Conservation (phyloP, 2,888 invertebrate genomes). For the Charanyca ferruginea region DNA sequence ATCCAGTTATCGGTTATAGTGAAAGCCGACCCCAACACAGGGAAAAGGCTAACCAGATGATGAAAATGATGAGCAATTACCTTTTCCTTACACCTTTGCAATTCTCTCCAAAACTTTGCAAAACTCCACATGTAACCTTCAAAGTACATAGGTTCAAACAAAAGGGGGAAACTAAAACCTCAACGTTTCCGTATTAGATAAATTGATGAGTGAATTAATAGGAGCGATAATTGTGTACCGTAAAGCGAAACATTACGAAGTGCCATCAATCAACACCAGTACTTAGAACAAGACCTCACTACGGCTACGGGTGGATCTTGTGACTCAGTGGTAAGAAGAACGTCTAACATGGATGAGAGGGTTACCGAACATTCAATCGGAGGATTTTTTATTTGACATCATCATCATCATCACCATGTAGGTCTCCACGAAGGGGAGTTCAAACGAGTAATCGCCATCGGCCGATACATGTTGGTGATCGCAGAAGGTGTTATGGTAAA, state of each 20-base stretch:
- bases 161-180: not conserved
- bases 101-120: too few relatives aligned
- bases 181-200: not conserved
- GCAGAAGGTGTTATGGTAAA: too few relatives aligned
- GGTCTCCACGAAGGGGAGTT: too few relatives aligned
- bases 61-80: too few relatives aligned
- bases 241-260: slow-evolving; percentile 41
- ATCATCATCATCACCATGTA: too few relatives aligned
- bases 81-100: too few relatives aligned
- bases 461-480: too few relatives aligned
- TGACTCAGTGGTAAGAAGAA: slow-evolving; percentile 40
- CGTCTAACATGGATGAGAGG: not conserved
- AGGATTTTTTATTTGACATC: too few relatives aligned
- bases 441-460: too few relatives aligned
- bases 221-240: slow-evolving; percentile 23
- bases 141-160: not conserved
- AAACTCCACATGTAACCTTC: not conserved
- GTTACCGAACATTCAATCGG: not conserved
- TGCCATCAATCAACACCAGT: slow-evolving; percentile 62
- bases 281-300: slow-evolving; percentile 57
- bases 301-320: slow-evolving; percentile 36
- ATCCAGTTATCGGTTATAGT: too few relatives aligned
- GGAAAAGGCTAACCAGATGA: too few relatives aligned
- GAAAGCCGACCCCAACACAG: too few relatives aligned
- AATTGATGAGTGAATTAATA: slow-evolving; percentile 33